Evolutionary conservation across 2,113 vertebrate species (phyloP), one percentile per base, ranked within the genome.

Genomic region (Megalops atlanticus): DNA sequence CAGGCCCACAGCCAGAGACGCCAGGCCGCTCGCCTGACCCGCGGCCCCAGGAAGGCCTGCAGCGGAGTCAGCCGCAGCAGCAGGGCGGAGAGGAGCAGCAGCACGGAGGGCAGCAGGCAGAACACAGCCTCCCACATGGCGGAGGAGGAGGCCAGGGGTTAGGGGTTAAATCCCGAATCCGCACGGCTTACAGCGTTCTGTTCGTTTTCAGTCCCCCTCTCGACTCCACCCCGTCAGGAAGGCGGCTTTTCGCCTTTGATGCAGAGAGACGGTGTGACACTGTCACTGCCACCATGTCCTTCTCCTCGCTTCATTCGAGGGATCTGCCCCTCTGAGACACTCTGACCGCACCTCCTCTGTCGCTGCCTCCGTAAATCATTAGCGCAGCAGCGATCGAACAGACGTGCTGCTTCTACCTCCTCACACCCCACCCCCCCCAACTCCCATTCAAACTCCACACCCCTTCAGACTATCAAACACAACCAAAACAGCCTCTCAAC

Each of bases 341-440:
- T 15, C 4, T 64, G 76, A 40, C 10, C 5, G 35, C 52, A 35
- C 49, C 27, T 35, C 72, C 69, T 49, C 41, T 81, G 71, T 68
- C 35, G 76, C 83, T 83, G 77, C 77, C 78, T 81, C 84, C 68
- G 82, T 91, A 49, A 93, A 91, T 93, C 89, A 92, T 90, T 92
- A 86, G 88, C 88, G 41, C 58, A 52, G 15, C 31, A 41, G 77
- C 27, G 49, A 58, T 82, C 78, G 58, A 70, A 76, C 38, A 36
- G 33, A 68, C 43, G 43, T 7, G 41, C 45, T 39, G 14, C 35
- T 77, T 14, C 54, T 11, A 27, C 52, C 21, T 24, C 52, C 3
- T 2, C 35, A 10, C n/a, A 5, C 18, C 36, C 52, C 54, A 18
- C 54, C 54, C 35, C 76, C 52, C 47, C 38, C 38, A 31, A 24